phyloP scores from a whole-genome alignment of 2,888 invertebrate genomes.

The Hydropsyche betteni region DNA sequence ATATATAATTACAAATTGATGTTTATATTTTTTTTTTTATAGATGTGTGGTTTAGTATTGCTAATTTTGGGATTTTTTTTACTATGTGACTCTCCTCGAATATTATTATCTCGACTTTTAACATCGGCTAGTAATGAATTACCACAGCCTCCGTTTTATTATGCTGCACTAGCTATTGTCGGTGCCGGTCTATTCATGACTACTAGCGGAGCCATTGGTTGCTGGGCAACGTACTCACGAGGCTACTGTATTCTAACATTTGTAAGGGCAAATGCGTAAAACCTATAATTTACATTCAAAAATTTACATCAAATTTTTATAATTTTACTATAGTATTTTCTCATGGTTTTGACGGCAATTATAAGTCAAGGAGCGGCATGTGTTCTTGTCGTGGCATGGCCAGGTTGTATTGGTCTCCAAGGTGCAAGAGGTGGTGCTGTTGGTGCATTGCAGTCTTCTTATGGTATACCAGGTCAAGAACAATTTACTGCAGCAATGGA shows the following conservation, averaged over 20 bases:
- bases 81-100: slow-evolving; percentile 75
- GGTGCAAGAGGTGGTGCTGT: slow-evolving; percentile 74
- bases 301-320: slow-evolving; percentile 7
- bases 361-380: slow-evolving; percentile 77
- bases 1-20: not conserved
- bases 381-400: slow-evolving; percentile 77
- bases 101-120: slow-evolving; percentile 76
- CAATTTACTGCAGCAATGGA: slow-evolving; percentile 84
- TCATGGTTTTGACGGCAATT: slow-evolving; percentile 73
- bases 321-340: slow-evolving; percentile 70
- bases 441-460: slow-evolving; percentile 76
- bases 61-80: slow-evolving; percentile 78
- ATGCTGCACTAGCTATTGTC: slow-evolving; percentile 76
- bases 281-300: not conserved
- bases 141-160: slow-evolving; percentile 79
- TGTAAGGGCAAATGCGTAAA: slow-evolving; percentile 61
- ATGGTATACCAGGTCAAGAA: slow-evolving; percentile 77
- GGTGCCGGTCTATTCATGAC: slow-evolving; percentile 75
- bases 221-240: slow-evolving; percentile 82
- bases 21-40: slow-evolving; percentile 53
- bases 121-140: slow-evolving; percentile 70
- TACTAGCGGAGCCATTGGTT: slow-evolving; percentile 76
- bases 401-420: slow-evolving; percentile 78
- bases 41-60: slow-evolving; percentile 78
- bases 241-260: slow-evolving; percentile 77